Evolutionary conservation across 2,797 vertebrate species (phyloP).

Genomic region (Cuculus canorus): DNA sequence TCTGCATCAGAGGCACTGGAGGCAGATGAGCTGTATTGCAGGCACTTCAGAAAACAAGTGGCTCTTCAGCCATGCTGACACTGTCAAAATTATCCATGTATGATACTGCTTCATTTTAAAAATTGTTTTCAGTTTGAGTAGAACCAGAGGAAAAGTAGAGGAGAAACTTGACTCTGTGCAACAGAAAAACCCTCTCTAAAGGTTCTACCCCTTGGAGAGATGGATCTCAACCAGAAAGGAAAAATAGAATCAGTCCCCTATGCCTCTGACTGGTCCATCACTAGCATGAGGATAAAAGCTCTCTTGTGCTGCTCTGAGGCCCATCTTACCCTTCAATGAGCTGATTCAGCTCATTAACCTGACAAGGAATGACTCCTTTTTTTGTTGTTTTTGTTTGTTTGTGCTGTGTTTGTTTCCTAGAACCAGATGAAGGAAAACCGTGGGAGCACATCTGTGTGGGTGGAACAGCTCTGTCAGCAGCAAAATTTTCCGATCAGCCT

Average conservation of each 20-base stretch:
- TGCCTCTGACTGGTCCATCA: not conserved
- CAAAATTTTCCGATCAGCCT: not conserved
- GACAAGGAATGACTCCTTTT: not conserved
- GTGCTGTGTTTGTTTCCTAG: not conserved
- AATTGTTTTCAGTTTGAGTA: not conserved
- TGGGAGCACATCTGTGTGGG: not conserved
- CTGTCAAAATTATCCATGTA: not conserved
- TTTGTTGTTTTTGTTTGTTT: not conserved
- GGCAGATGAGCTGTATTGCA: not conserved
- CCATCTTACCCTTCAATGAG: not conserved
- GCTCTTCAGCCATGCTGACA: not conserved
- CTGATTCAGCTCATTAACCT: constrained; percentile 24
- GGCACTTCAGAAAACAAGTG: not conserved
- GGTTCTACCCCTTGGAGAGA: not conserved
- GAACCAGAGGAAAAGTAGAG: not conserved
- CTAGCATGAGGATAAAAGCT: not conserved
- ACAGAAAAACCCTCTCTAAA: not conserved
- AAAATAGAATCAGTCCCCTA: not conserved
- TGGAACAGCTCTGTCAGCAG: not conserved
- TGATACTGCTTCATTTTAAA: not conserved
- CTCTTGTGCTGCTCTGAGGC: not conserved
- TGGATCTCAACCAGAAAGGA: not conserved
- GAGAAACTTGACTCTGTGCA: not conserved
- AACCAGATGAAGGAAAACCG: not conserved
- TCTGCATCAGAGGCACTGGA: not conserved